phyloP scores from a whole-genome alignment of 1,140 invertebrate genomes.

The Drosophila bifasciata region DNA sequence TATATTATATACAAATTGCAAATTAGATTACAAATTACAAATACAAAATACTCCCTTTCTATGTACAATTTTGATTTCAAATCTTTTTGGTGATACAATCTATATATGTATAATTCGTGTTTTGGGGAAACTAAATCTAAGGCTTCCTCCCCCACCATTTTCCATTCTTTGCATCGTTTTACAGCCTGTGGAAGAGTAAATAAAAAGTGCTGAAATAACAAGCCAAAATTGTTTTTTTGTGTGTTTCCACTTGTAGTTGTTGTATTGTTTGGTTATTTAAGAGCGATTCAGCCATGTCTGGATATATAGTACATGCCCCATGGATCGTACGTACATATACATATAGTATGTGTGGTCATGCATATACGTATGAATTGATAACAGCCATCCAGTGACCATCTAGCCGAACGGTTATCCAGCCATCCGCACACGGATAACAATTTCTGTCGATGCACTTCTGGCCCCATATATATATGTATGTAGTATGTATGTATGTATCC shows the following conservation, averaged over 20 bases:
- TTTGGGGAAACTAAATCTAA: too few relatives aligned
- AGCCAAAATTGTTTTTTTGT: slow-evolving; percentile 38
- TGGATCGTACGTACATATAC: slow-evolving; percentile 49
- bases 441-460: slow-evolving; percentile 65
- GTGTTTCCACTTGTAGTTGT: slow-evolving; percentile 62
- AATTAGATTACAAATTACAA: too few relatives aligned
- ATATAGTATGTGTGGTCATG: slow-evolving; percentile 26
- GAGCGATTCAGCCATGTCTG: slow-evolving; percentile 78
- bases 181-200: slow-evolving; percentile 23
- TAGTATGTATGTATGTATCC: too few relatives aligned
- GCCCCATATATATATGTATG: too few relatives aligned
- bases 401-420: slow-evolving; percentile 23
- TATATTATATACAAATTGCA: too few relatives aligned
- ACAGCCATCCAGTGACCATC: slow-evolving; percentile 32
- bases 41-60: too few relatives aligned
- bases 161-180: slow-evolving; percentile 16
- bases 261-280: slow-evolving; percentile 83
- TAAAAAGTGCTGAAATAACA: slow-evolving; percentile 37
- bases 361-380: slow-evolving; percentile 41
- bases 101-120: too few relatives aligned
- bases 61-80: too few relatives aligned
- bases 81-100: too few relatives aligned
- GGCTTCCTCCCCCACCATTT: background rate
- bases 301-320: slow-evolving; percentile 48
- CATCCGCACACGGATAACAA: slow-evolving; percentile 66